Conservation (phyloP, 2,888 invertebrate genomes). For the Thecocarcelia acutangulata region DNA sequence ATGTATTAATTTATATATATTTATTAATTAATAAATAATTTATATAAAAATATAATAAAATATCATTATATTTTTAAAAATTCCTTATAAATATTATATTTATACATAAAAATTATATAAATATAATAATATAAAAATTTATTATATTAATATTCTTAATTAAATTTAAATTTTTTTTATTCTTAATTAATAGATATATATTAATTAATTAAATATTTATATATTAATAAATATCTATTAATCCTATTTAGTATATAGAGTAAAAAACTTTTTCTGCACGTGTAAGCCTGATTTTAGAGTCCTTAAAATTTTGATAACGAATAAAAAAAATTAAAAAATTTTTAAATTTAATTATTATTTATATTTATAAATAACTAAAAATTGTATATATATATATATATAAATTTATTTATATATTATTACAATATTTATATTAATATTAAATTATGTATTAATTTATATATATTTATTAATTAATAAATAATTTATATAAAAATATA, state of each 20-base stretch:
- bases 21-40: conserved; percentile 72
- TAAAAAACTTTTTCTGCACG: too few species aligned
- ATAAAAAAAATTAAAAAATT: conserved; percentile 9
- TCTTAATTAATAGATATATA: conserved; percentile 63
- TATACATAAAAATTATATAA: conserved; percentile 19
- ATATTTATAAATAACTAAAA: conserved; percentile 45
- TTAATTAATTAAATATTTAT: conserved; percentile 57
- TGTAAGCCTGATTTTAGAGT: too few species aligned
- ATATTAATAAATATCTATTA: conserved; percentile 29
- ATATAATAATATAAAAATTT: background rate
- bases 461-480: conserved; percentile 73
- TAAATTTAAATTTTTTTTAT: conserved; percentile 24
- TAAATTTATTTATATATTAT: conserved; percentile 22
- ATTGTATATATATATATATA: conserved; percentile 34
- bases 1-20: conserved; percentile 65
- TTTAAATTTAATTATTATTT: background rate
- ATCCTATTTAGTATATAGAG: too few species aligned
- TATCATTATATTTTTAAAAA: background rate
- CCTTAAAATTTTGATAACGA: too few species aligned
- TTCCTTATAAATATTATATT: conserved; percentile 62
- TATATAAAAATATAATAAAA: conserved; percentile 7
- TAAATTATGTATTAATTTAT: conserved; percentile 48
- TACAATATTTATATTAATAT: conserved; percentile 57
- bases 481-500: conserved; percentile 60
- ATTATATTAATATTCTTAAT: background rate